A percentile compares a stretch with the other conserved stretches of the same genome.
These are phyloP conservation scores for Caenorhabditis tropicalis DNA, from an alignment of 1,140 invertebrate genomes.

Conservation along the genomic window DNA sequence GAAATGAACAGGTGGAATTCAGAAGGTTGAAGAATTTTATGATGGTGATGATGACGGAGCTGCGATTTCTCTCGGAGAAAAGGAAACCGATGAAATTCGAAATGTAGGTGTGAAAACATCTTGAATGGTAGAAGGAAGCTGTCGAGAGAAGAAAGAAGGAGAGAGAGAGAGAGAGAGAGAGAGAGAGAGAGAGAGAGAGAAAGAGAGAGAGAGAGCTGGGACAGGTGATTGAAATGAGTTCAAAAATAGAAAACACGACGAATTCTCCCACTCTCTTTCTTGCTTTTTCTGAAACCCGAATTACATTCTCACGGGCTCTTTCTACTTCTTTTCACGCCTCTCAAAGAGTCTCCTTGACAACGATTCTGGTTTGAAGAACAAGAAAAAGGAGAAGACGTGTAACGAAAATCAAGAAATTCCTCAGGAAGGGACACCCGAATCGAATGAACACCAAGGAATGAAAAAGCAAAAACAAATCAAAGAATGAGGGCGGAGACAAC, in stretches of 20 bases:
- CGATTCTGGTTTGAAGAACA: background rate
- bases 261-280: background rate
- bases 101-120: conserved; percentile 10
- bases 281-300: background rate
- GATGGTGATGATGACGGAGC: background rate
- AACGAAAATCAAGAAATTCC: background rate
- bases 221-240: background rate
- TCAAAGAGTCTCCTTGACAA: conserved; percentile 11
- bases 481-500: no score
- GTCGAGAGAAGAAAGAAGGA: no score
- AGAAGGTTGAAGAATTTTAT: background rate
- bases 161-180: no score
- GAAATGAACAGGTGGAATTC: conserved; percentile 5
- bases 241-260: conserved; percentile 8
- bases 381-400: background rate
- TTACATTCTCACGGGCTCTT: background rate
- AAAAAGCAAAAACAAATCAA: no score
- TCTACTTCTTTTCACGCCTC: background rate
- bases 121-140: background rate
- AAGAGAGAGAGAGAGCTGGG: no score
- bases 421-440: no score
- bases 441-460: no score
- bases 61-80: background rate
- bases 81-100: background rate
- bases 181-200: no score